Evolutionary conservation across 1,140 invertebrate genomes (phyloP).

Genomic region (Thalassaphorura encarpata): DNA sequence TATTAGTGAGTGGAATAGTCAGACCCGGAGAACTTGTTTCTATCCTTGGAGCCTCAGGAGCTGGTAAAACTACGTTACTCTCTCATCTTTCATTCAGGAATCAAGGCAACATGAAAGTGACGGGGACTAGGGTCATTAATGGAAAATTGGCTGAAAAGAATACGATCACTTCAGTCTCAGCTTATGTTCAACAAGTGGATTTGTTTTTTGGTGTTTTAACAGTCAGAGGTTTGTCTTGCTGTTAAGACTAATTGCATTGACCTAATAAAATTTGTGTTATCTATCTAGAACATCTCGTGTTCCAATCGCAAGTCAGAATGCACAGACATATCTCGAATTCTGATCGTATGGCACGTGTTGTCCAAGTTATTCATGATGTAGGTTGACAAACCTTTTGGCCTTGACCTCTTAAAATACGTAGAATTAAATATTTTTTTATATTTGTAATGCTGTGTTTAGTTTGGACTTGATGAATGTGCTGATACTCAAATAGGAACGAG

Average conservation of each 20-base stretch:
- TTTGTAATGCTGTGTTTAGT: no score
- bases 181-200: constrained; percentile 92
- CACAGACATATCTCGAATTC: constrained; percentile 60
- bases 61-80: constrained; percentile 51
- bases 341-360: constrained; percentile 67
- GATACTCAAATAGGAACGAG: constrained; percentile 80
- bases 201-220: constrained; percentile 85
- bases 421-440: no score
- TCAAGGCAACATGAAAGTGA: constrained; percentile 26
- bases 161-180: constrained; percentile 46
- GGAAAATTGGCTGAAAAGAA: constrained; percentile 32
- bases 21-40: no score
- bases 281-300: no score
- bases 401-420: no score
- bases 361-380: constrained; percentile 79
- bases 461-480: constrained; percentile 72
- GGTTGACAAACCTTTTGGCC: no score
- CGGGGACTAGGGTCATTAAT: constrained; percentile 31
- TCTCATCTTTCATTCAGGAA: constrained; percentile 47
- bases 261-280: no score
- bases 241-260: no score
- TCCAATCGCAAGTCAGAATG: constrained; percentile 89
- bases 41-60: no score
- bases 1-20: no score
- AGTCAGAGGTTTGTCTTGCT: constrained; percentile 79